phyloP scores from a whole-genome alignment of 2,888 invertebrate genomes.

The Endomychus coccineus region DNA sequence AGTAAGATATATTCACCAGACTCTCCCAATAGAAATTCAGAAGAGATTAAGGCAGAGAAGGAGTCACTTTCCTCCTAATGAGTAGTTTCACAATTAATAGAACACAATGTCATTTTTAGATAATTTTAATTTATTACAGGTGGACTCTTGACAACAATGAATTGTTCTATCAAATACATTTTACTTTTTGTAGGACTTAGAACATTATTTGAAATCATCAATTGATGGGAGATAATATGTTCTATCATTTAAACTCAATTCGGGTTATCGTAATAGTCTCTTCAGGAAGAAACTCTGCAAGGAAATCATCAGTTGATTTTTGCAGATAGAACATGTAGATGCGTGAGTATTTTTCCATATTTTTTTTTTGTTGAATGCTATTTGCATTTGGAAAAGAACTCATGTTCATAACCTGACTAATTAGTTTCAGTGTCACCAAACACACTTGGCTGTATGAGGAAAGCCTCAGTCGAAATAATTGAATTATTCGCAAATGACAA shows the following conservation, averaged over 20 bases:
- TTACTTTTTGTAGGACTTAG: too few relatives aligned
- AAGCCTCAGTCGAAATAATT: constrained; percentile 4
- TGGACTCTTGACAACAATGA: too few relatives aligned
- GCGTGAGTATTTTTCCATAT: constrained; percentile 1
- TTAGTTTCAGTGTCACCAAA: constrained; percentile 5
- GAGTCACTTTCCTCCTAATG: too few relatives aligned
- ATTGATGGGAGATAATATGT: not conserved
- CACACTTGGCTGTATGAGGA: constrained; percentile 7
- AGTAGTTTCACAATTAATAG: too few relatives aligned
- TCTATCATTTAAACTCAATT: not conserved
- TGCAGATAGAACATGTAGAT: constrained; percentile 4
- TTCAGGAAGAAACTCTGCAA: not conserved
- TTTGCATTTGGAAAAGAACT: not conserved
- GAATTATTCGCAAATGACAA: not conserved
- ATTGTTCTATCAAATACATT: too few relatives aligned
- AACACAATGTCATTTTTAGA: too few relatives aligned
- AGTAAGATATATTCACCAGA: too few relatives aligned
- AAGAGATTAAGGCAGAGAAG: too few relatives aligned
- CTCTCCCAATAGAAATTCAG: too few relatives aligned
- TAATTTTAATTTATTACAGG: too few relatives aligned
- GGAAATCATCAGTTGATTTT: not conserved
- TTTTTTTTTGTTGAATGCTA: not conserved
- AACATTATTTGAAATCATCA: not conserved
- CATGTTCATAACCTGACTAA: not conserved
- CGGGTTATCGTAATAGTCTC: not conserved